Conservation (phyloP, 1,140 invertebrate species). For the Sitodiplosis mosellana region DNA sequence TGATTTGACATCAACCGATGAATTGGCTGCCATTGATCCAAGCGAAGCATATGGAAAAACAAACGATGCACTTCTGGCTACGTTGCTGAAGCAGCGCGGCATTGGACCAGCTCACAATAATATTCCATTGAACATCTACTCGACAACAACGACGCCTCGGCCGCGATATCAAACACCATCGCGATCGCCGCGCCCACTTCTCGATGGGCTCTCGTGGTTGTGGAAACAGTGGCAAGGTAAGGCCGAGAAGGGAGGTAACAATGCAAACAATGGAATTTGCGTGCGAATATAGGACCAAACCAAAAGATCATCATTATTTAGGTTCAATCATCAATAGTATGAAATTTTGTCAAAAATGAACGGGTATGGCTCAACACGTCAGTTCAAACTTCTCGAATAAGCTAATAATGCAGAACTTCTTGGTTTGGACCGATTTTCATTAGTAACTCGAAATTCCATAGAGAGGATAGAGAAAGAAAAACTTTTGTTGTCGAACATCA, state of each 20-base stretch:
- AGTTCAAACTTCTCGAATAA: background rate
- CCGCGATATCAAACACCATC: conserved; percentile 8
- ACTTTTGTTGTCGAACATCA: too few relatives aligned
- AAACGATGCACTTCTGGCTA: conserved; percentile 43
- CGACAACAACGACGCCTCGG: background rate
- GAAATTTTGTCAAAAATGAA: background rate
- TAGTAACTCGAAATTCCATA: too few relatives aligned
- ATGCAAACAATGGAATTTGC: conserved; percentile 6
- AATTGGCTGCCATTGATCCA: background rate
- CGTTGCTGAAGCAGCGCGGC: conserved; percentile 42
- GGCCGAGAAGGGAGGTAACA: too few relatives aligned
- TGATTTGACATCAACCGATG: background rate
- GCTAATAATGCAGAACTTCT: background rate
- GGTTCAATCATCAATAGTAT: background rate
- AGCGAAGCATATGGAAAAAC: conserved; percentile 28
- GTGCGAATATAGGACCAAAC: background rate
- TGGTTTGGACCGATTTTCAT: too few relatives aligned
- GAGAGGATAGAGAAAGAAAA: too few relatives aligned
- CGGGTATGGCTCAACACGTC: background rate
- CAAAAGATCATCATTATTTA: background rate
- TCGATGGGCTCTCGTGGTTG: conserved; percentile 30
- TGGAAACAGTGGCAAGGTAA: conserved; percentile 32
- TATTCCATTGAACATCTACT: background rate
- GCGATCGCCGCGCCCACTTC: conserved; percentile 23
- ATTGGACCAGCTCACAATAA: conserved; percentile 30